Conservation (phyloP, 2,113 vertebrate genomes). For the Cacatua alba region DNA sequence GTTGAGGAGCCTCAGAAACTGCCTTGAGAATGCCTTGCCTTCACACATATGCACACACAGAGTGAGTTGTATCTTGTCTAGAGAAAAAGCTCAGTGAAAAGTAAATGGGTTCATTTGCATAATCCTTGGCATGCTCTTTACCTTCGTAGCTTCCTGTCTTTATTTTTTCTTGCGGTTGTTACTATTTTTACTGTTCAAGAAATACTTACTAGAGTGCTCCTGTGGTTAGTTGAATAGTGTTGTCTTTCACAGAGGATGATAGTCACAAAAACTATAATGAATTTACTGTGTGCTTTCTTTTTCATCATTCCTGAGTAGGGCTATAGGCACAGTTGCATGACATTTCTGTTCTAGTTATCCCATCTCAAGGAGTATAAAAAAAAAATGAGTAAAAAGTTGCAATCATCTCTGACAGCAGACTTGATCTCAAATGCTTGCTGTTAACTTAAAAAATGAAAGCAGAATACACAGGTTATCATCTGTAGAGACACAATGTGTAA, state of each 20-base stretch:
- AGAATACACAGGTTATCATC: background rate
- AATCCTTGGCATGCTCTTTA: background rate
- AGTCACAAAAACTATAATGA: background rate
- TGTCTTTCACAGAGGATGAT: background rate
- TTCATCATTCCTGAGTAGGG: background rate
- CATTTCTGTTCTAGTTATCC: background rate
- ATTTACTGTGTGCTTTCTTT: background rate
- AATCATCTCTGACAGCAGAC: background rate
- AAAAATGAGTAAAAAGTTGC: background rate
- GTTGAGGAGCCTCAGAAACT: background rate
- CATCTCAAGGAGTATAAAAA: background rate
- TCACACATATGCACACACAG: background rate
- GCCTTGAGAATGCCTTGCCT: background rate
- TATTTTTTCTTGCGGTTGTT: background rate
- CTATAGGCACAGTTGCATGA: background rate
- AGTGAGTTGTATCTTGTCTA: rapidly evolving
- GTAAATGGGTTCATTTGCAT: background rate
- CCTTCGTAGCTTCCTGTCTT: background rate
- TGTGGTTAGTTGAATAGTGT: background rate
- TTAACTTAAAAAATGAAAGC: background rate
- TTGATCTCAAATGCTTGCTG: background rate
- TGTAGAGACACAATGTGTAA: background rate
- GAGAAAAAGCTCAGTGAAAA: background rate
- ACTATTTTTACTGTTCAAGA: background rate
- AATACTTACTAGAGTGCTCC: background rate